Percentiles rank a stretch among this genome's conserved stretches.
Conservation (phyloP, 2,888 invertebrate species). For the Folsomia candida region DNA sequence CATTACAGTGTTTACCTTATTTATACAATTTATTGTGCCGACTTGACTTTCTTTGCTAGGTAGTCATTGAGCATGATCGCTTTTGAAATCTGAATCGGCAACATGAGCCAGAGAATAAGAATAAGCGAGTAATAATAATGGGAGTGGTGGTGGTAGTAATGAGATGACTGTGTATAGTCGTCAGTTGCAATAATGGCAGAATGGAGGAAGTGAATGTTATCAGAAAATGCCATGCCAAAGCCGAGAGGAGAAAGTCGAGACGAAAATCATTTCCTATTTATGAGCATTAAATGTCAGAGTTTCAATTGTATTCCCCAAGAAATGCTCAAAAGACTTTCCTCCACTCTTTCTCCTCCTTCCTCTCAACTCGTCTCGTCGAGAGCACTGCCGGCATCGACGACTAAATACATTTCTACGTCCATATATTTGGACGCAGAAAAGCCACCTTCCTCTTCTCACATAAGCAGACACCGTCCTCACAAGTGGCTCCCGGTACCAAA, state of each 20-base stretch:
- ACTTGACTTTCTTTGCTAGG: background rate
- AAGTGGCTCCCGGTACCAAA: background rate
- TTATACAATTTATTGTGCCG: conserved; percentile 2
- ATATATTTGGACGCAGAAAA: background rate
- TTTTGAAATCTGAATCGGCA: conserved; percentile 2
- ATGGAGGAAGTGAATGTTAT: background rate
- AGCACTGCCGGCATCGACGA: background rate
- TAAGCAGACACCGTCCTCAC: no score
- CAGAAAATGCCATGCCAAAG: conserved; percentile 6
- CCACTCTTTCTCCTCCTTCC: background rate
- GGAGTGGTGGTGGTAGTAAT: conserved; percentile 5
- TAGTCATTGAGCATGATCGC: background rate
- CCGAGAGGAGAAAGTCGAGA: conserved; percentile 5
- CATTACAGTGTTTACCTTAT: background rate
- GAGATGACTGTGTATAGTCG: background rate
- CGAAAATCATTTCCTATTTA: conserved; percentile 7
- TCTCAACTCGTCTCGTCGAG: background rate
- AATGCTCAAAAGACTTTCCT: background rate
- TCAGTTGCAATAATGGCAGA: conserved; percentile 2
- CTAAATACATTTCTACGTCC: no score
- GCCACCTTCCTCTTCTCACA: no score
- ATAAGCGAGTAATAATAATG: conserved; percentile 8
- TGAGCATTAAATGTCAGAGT: conserved; percentile 4
- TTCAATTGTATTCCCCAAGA: background rate
- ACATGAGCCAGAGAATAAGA: background rate